Evolutionary conservation across 2,113 vertebrate genomes (phyloP).

Genomic region (Triplophysa tibetana): DNA sequence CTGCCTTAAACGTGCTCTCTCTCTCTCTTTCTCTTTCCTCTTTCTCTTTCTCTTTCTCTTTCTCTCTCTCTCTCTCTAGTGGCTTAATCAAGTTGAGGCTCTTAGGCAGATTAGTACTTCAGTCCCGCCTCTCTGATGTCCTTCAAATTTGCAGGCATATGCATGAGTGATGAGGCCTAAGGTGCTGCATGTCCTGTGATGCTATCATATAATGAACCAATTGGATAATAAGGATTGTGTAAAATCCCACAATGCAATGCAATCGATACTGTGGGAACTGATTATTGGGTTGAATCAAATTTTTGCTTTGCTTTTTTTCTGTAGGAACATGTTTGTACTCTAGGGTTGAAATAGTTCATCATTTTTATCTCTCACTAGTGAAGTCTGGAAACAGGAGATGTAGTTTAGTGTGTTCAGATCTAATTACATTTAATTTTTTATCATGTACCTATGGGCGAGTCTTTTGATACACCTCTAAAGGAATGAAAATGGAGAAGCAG

Average conservation of each 20-base stretch:
- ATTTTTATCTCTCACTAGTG: background rate
- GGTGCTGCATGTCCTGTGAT: background rate
- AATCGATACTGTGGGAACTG: conserved; percentile 17
- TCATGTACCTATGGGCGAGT: conserved; percentile 33
- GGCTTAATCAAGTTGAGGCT: conserved; percentile 47
- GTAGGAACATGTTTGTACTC: background rate
- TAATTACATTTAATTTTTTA: conserved; percentile 40
- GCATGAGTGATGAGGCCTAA: conserved; percentile 6
- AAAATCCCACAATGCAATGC: background rate
- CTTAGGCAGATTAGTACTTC: conserved; percentile 46
- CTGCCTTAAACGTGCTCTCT: background rate
- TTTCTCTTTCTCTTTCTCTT: conserved; percentile 33
- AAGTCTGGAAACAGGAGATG: background rate
- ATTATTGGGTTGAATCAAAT: conserved; percentile 19
- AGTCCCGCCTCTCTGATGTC: conserved; percentile 24
- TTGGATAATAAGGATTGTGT: conserved; percentile 11
- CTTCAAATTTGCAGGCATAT: conserved; percentile 9
- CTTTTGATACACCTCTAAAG: conserved; percentile 74
- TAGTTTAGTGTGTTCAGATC: conserved; percentile 4
- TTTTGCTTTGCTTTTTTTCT: background rate
- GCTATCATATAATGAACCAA: conserved; percentile 7
- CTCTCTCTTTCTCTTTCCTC: conserved; percentile 18
- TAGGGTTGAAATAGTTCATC: conserved; percentile 6
- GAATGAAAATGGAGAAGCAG: conserved; percentile 57
- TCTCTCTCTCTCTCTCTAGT: conserved; percentile 35